phyloP scores from a whole-genome alignment of 2,113 vertebrate genomes.

The Odobenus rosmarus region DNA sequence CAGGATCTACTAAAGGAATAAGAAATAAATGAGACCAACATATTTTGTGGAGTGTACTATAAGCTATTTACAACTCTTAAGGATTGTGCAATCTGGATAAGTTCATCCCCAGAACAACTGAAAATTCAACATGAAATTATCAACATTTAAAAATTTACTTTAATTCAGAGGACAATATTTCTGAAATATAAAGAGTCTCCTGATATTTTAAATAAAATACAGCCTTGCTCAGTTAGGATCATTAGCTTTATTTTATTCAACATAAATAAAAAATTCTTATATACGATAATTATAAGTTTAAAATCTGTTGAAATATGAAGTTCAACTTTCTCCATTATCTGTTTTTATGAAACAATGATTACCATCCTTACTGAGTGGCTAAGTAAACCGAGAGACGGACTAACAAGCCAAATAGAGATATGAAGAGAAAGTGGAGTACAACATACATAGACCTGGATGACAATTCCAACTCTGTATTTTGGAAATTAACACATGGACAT shows the following conservation, averaged over 20 bases:
- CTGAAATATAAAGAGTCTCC: background rate
- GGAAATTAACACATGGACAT: background rate
- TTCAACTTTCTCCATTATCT: background rate
- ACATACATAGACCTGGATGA: background rate
- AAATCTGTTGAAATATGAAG: background rate
- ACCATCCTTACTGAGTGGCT: background rate
- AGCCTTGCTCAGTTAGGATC: background rate
- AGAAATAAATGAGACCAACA: background rate
- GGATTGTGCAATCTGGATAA: background rate
- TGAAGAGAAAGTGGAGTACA: background rate
- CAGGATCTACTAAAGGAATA: background rate
- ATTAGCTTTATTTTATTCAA: background rate
- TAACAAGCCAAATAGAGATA: background rate
- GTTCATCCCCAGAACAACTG: background rate
- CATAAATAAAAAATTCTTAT: background rate
- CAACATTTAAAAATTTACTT: background rate
- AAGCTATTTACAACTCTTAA: background rate
- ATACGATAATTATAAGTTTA: background rate
- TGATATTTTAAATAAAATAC: background rate
- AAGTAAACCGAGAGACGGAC: background rate
- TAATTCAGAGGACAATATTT: background rate
- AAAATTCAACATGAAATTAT: background rate
- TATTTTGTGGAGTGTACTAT: background rate
- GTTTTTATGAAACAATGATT: background rate
- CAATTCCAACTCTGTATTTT: background rate